Conservation (phyloP, 2,113 vertebrate genomes). For the Rhodinocichla rosea region DNA sequence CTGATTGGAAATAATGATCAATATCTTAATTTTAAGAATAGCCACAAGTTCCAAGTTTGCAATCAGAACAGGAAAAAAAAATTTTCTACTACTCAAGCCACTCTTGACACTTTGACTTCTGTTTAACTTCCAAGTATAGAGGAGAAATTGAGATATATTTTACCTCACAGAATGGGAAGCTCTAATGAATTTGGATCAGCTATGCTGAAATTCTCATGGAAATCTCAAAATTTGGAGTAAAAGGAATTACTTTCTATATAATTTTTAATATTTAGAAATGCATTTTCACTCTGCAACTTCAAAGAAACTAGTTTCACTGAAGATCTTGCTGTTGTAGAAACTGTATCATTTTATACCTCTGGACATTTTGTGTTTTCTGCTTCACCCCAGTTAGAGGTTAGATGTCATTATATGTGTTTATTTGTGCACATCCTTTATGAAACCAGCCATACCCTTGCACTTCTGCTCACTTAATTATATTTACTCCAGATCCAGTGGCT, state of each 20-base stretch:
- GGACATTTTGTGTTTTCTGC: not conserved
- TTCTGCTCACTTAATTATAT: conserved; percentile 10
- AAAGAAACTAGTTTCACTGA: not conserved
- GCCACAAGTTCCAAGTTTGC: not conserved
- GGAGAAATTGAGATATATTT: not conserved
- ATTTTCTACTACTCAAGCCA: not conserved
- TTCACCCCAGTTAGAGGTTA: not conserved
- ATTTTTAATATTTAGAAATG: not conserved
- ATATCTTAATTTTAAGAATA: conserved; percentile 29
- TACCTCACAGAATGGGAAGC: not conserved
- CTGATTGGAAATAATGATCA: conserved; percentile 46
- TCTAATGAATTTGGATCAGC: not conserved
- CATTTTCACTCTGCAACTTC: not conserved
- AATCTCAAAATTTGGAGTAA: not conserved
- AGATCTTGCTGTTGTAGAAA: not conserved
- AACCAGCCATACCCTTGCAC: conserved; percentile 6
- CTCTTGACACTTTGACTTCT: not conserved
- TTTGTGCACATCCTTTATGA: not conserved
- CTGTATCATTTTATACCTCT: not conserved
- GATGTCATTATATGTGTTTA: not conserved
- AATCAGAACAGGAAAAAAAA: not conserved
- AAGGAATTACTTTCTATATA: not conserved
- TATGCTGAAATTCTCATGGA: not conserved
- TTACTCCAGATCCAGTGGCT: not conserved
- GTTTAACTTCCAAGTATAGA: not conserved